A percentile compares a stretch with the other conserved stretches of the same genome.
These are phyloP conservation scores for Stenopsyche tienmushanensis DNA, from an alignment of 1,140 invertebrate genomes.

Conservation along the genomic window DNA sequence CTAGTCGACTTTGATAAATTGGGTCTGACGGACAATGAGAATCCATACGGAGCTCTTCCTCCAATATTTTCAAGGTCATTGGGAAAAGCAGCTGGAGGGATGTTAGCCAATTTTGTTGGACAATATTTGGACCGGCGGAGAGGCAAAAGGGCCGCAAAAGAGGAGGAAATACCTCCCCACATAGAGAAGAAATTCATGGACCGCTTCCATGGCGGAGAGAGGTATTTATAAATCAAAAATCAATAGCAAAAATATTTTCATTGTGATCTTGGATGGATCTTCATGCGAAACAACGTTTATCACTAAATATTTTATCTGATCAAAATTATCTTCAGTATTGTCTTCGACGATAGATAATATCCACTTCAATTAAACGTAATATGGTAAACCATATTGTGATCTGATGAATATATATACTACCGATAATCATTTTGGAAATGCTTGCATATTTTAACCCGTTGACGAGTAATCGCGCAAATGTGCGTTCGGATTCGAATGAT, in stretches of 20 bases:
- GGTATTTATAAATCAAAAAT: conserved; percentile 45
- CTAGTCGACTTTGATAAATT: conserved; percentile 83
- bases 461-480: no score
- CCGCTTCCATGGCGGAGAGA: conserved; percentile 70
- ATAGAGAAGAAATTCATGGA: conserved; percentile 48
- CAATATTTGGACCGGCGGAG: conserved; percentile 66
- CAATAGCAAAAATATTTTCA: neutral
- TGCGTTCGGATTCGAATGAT: no score
- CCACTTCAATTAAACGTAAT: no score
- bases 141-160: conserved; percentile 57
- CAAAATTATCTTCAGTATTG: no score
- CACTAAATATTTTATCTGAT: no score
- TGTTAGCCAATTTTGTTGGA: conserved; percentile 70
- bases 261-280: neutral
- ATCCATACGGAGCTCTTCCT: conserved; percentile 77
- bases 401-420: no score
- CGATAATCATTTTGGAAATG: no score
- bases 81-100: conserved; percentile 66
- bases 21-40: conserved; percentile 81
- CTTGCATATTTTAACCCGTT: no score
- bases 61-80: conserved; percentile 70
- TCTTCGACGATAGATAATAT: no score
- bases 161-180: conserved; percentile 46
- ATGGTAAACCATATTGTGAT: no score
- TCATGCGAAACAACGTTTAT: no score